Base-by-base conservation (phyloP, 1,140 invertebrate species). In the Danaus plexippus region DNA sequence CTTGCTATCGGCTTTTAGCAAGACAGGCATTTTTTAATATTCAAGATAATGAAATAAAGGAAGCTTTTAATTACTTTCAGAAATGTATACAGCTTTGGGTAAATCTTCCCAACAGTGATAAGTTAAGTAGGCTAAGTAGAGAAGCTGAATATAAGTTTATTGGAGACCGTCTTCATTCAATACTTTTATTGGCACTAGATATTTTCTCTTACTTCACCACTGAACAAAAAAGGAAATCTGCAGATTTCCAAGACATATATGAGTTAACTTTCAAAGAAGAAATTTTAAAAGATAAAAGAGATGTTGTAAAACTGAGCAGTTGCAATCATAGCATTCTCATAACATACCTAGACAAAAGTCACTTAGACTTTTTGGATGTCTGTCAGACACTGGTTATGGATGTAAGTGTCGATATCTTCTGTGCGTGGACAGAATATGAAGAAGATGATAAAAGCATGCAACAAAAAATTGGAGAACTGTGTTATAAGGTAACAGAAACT, bases 381-480 rank as follows among this genome's bases (percentile, higher is more conserved):
- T 78, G 66, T 52, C 70, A 77, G 56, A 63, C 59, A 45, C 57
- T 83, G 11, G 64, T 85, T 11, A 85, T 84, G 77, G 71, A 69
- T 57, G 66, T 87, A 0, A 87, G 75, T 64, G 69, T 87, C 52
- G 75, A 87, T 49, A 71, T 84, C 63, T 87, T 80, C 62, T 87
- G 84, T 71, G 71, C 80, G 11, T 87, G 84, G 84, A 83, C 77
- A 69, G 84, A 87, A 59, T 84, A 73, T 79, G 73, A 77, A 64
- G 72, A 80, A 18, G 64, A 70, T 56, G 72, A 70, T 9, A 69
- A 69, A 66, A 81, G 51, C 41, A 77, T 83, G 74, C 84, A 87
- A 54, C 70, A 77, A 59, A 63, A 47, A 43, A 73, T 87, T 56
- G 80, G 80, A 22, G 74, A 83, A 55, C 47, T 79, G 6, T 74